A percentile compares a stretch with the other conserved stretches of the same genome.
Conservation (phyloP, 2,888 invertebrate genomes). For the Plagodis dolabraria region DNA sequence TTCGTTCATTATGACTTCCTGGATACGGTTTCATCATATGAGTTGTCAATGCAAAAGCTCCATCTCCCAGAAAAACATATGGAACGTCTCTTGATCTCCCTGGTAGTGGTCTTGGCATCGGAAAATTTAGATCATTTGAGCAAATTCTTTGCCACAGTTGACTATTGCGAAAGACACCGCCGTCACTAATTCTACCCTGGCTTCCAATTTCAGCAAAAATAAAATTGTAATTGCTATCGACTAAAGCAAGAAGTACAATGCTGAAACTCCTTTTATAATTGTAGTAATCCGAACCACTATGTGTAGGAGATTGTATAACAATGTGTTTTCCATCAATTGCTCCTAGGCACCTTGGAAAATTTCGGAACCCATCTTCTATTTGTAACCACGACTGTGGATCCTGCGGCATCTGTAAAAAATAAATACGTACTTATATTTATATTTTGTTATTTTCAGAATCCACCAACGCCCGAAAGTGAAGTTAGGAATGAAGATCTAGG, state of each 20-base stretch:
- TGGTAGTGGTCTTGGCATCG: conserved; percentile 3
- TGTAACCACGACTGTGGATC: no score
- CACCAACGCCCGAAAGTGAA: no score
- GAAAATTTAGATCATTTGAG: conserved; percentile 4
- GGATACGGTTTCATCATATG: conserved; percentile 16
- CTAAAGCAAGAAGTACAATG: conserved; percentile 25
- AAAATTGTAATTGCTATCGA: conserved; percentile 26
- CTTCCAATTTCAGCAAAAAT: conserved; percentile 26
- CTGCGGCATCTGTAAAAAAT: no score
- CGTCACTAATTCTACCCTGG: conserved; percentile 27
- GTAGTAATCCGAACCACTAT: conserved; percentile 18
- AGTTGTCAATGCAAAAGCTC: conserved; percentile 8
- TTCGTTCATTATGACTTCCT: conserved; percentile 8
- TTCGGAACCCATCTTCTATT: no score
- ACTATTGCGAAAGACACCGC: conserved; percentile 19
- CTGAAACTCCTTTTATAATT: conserved; percentile 27
- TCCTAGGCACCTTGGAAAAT: conserved; percentile 23
- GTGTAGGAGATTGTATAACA: conserved; percentile 6
- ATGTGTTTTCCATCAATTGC: conserved; percentile 30
- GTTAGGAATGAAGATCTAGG: no score
- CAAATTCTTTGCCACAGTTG: conserved; percentile 9
- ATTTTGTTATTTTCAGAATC: no score
- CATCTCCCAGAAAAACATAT: conserved; percentile 16
- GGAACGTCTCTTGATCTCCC: not conserved
- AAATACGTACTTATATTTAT: no score